A percentile compares a stretch with the other conserved stretches of the same genome.
Conservation (phyloP, 1,140 invertebrate genomes). For the Ganaspis sp. region DNA sequence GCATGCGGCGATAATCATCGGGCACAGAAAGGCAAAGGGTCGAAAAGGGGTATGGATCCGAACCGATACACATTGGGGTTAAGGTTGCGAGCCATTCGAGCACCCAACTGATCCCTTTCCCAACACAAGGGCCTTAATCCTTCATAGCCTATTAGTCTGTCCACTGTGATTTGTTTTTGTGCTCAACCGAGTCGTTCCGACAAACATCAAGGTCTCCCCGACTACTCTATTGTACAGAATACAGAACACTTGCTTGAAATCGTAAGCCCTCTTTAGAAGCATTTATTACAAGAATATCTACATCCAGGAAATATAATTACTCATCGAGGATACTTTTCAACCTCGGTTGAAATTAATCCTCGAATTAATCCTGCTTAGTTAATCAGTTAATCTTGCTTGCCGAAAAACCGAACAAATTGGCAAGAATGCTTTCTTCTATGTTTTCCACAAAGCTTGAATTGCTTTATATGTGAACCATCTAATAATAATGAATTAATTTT, state of each 20-base stretch:
- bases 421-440: no score
- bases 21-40: constrained; percentile 49
- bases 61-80: constrained; percentile 44
- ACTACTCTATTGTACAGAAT: background rate
- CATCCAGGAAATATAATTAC: background rate
- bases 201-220: constrained; percentile 17
- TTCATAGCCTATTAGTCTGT: constrained; percentile 30
- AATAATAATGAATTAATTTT: no score
- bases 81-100: constrained; percentile 48
- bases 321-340: constrained; percentile 41
- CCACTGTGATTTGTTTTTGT: constrained; percentile 28
- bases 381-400: constrained; percentile 17
- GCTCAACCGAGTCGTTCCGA: constrained; percentile 18
- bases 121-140: constrained; percentile 21
- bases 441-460: no score
- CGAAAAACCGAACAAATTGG: no score
- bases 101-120: background rate
- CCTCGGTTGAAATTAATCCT: no score
- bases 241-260: background rate
- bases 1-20: constrained; percentile 64
- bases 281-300: constrained; percentile 4
- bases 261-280: background rate
- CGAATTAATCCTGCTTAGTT: no score
- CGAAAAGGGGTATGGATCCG: constrained; percentile 53
- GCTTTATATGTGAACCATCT: no score